Base-by-base conservation (phyloP, 1,140 invertebrate genomes). In the Gryon sp. region DNA sequence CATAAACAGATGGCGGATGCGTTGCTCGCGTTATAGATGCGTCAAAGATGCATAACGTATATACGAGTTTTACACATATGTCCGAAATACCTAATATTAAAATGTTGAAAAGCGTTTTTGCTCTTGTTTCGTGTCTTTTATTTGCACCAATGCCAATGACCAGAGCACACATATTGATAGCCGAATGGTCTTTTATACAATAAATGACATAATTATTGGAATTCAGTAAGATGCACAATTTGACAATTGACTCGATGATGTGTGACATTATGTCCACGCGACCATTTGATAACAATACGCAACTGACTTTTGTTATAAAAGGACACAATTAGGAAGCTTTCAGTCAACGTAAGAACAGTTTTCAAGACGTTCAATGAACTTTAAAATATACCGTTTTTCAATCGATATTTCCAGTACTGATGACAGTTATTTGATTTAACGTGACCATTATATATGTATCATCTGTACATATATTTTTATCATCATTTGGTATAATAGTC, bases 51-150 rank as follows among this genome's bases (percentile, higher is more conserved):
- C 20, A n/a, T n/a, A n/a, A n/a, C n/a, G n/a, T n/a, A n/a, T n/a
- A n/a, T n/a, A n/a, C n/a, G n/a, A n/a, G n/a, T n/a, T n/a, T 69
- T 72, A 77, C 66, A 28, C 75, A 77, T 66, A 70, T 72, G 66
- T 4, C 9, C 2, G 15, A 14, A 30, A 63, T 60, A 52, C 52
- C 65, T 70, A 53, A 65, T 15, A 66, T 76, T 77, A 72, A 9
- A 24, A 32, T 32, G 11, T 14, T 68, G 46, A 68, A 75, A 53
- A 19, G 1, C 60, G 46, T 68, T 68, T 68, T 76, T 68, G 46
- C 41, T n/a, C 15, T 60, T 12, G 9, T 55, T 63, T 57, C 34
- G 26, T 53, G 46, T 12, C 40, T 12, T 48, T 63, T 65, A 48
- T 63, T 22, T 22, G 19, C 38, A 14, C 2, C 40, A 24, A 76